Conservation (phyloP, 2,888 invertebrate genomes). For the Melinaea marsaeus region DNA sequence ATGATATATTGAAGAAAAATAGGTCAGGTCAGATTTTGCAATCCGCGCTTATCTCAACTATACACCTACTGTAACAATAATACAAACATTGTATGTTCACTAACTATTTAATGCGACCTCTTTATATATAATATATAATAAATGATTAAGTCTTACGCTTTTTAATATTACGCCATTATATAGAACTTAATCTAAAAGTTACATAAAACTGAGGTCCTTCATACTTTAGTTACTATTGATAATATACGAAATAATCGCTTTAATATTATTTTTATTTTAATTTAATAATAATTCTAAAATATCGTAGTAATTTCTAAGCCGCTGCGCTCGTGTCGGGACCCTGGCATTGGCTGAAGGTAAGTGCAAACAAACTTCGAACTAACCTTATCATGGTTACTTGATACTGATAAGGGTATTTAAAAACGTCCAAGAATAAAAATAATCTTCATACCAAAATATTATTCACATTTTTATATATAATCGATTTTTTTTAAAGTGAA, state of each 20-base stretch:
- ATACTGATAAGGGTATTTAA: neutral
- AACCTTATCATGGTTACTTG: neutral
- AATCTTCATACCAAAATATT: neutral
- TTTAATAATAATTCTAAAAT: no score
- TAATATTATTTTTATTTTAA: no score
- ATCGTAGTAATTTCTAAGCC: neutral
- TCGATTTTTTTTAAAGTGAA: no score
- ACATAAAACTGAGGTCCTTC: no score
- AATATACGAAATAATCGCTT: no score
- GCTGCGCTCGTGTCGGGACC: neutral
- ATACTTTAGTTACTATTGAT: no score
- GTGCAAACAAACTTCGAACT: neutral
- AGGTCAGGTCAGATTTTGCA: neutral
- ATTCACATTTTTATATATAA: no score
- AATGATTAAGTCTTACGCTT: neutral
- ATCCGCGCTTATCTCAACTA: slow-evolving; percentile 4
- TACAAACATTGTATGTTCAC: neutral
- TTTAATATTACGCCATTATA: no score
- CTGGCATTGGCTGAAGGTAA: slow-evolving; percentile 5
- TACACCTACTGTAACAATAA: neutral
- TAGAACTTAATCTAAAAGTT: no score
- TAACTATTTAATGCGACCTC: slow-evolving; percentile 3
- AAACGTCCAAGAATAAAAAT: neutral
- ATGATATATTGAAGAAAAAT: neutral
- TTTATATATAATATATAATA: neutral